These are phyloP conservation scores for Anguilla rostrata DNA, from an alignment of 2,113 vertebrate genomes.

Conservation along the genomic window DNA sequence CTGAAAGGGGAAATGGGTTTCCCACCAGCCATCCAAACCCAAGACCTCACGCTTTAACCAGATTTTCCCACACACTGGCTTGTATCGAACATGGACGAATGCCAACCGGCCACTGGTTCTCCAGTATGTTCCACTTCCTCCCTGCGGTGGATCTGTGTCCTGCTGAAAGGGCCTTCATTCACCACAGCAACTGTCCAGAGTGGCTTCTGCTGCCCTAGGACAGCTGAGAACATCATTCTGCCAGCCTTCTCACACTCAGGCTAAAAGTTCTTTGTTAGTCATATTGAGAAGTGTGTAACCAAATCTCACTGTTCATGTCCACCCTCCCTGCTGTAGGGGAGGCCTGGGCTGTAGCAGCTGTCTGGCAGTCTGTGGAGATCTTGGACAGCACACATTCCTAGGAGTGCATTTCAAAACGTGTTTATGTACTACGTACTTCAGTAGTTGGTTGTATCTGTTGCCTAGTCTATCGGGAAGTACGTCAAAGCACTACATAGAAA, in stretches of 20 bases:
- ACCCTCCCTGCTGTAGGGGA: too few species aligned
- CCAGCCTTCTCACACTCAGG: not conserved
- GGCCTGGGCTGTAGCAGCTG: too few species aligned
- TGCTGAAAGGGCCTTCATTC: not conserved
- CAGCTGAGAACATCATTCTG: not conserved
- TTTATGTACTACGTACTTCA: too few species aligned
- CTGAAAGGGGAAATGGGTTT: not conserved
- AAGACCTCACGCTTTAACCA: not conserved
- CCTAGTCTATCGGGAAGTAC: too few species aligned
- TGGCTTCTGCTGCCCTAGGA: not conserved
- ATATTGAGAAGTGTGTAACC: too few species aligned
- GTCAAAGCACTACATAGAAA: too few species aligned
- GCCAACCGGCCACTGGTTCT: not conserved
- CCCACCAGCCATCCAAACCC: not conserved
- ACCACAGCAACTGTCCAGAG: not conserved
- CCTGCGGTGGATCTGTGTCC: not conserved
- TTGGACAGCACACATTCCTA: too few species aligned
- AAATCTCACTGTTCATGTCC: too few species aligned
- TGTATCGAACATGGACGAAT: not conserved
- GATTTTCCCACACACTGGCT: not conserved
- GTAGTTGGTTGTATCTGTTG: too few species aligned
- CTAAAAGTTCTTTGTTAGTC: too few species aligned
- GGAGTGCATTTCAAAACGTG: too few species aligned
- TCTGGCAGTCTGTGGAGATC: too few species aligned
- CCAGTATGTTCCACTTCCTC: not conserved